Evolutionary conservation across 2,888 invertebrate species (phyloP), one percentile per base, ranked within the genome.

Genomic region (Seira sanloemensis): DNA sequence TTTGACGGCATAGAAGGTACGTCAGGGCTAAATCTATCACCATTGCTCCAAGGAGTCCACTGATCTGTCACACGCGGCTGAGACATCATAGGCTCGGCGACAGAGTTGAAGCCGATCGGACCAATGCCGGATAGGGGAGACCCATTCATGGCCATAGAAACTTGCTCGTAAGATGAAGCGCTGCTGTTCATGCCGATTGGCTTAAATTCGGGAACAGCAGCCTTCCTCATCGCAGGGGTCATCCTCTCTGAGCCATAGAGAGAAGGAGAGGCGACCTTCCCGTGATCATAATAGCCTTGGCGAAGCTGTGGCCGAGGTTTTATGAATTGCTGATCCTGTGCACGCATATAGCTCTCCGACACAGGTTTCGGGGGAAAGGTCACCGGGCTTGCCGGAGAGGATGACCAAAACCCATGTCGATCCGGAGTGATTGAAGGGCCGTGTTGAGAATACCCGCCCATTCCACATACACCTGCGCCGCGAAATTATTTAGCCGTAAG

Each of bases 291-390:
- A 58, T 72, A 73, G 0, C 18, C 16, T 5, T 18, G 50, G n/a
- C 76, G 46, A 5, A 12, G 71, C 23, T 78, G 78, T 26, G 78
- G 78, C 1, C 78, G 62, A 18, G 78, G 78, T 19, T 58, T 23
- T 18, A 74, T 78, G 16, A 84, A 84, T 4, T 84, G 84, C 18
- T 84, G 84, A 27, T 84, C 84, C 54, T 84, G 84, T 0, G 84
- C 84, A 7, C 75, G 66, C 18, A 84, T 26, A 71, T 78, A 77
- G 21, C 65, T 84, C 19, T 84, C 84, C 7, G 68, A n/a, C 2
- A 84, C 78, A 65, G 74, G 2, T 9, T 75, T 84, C 12, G 76
- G 16, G 9, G 74, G 74, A 50, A 84, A 84, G 1, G 69, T 69
- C 2, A 84, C 78, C 18, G 84, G 84, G 37, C 84, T 84, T 0